Percentiles rank a stretch among this genome's conserved stretches.
Evolutionary conservation across 2,888 invertebrate species (phyloP).

Genomic region (Aspidapion aeneum): DNA sequence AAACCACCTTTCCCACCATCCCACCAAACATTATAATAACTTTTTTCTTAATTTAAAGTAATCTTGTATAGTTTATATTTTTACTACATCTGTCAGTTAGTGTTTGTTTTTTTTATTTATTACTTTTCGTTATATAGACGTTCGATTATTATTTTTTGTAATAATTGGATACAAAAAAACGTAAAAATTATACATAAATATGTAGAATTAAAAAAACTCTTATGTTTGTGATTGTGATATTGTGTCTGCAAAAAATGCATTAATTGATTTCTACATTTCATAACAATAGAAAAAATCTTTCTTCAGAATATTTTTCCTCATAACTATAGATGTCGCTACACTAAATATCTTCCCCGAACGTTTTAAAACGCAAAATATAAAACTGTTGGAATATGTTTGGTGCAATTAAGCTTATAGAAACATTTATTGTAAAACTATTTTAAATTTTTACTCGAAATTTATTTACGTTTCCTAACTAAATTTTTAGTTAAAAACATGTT

Average conservation of each 20-base stretch:
- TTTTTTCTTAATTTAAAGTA: conserved; percentile 16
- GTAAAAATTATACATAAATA: conserved; percentile 18
- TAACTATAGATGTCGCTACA: no score
- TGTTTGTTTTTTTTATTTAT: conserved; percentile 28
- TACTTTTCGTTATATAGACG: conserved; percentile 28
- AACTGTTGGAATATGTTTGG: no score
- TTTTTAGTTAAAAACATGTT: no score
- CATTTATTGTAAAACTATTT: no score
- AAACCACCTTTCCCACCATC: conserved; percentile 37
- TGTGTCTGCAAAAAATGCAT: conserved; percentile 30
- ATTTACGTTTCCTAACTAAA: no score
- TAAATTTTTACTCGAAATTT: no score
- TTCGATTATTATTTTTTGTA: conserved; percentile 43
- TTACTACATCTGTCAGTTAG: conserved; percentile 36
- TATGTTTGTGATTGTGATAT: conserved; percentile 23
- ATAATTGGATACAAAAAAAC: conserved; percentile 37
- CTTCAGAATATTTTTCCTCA: no score
- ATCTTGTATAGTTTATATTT: conserved; percentile 39
- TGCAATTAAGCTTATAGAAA: no score
- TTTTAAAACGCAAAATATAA: no score
- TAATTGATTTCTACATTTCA: background rate
- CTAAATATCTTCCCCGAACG: no score
- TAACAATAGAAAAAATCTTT: background rate
- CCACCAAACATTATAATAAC: conserved; percentile 30
- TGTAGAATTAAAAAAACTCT: background rate